Base-by-base conservation (phyloP, 2,113 vertebrate species). In the Anoura caudifer region DNA sequence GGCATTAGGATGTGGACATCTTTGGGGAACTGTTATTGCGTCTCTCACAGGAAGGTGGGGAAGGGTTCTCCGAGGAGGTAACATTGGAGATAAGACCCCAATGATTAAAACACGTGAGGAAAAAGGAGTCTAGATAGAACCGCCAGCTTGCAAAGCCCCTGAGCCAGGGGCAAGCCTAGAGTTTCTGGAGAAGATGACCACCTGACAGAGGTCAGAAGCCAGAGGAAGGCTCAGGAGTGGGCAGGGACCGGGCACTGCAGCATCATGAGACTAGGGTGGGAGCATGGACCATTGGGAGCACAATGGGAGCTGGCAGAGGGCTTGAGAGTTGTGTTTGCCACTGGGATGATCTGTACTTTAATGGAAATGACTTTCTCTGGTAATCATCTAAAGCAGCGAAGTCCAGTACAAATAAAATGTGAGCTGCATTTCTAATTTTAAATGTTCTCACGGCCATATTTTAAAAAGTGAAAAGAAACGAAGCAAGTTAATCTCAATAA, bases 391-490 rank as follows among this genome's bases (percentile, higher is more conserved):
- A 41, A 85, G 33, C 26, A 26, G 22, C 63, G 8, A 67, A 19
- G 3, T 83, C 50, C 45, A 24, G 43, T 38, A 88, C 43, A 85
- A 93, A 80, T n/a, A n/a, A 0, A 77, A 43, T 3, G 3, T 7
- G 11, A 59, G 33, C 52, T 28, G 9, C 50, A 75, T 73, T 41
- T 75, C 56, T 79, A 4, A 47, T 54, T 79, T 47, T 45, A 24
- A 85, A 38, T 81, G n/a, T 67, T 83, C 67, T 63, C 2, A 2
- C 10, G 52, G 47, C 70, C 61, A 77, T 63, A 81, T 81, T 76
- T 90, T 59, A 50, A 88, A 83, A 73, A 38, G 31, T 63, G 41
- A 75, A 92, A 45, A 90, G 69, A 63, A 88, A 47, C 3, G 15
- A 50, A 28, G 38, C 17, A 52, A 77, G 50, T 82, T 63, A 56